Conservation (phyloP, 2,888 invertebrate genomes). For the Epinotia brunnichana region DNA sequence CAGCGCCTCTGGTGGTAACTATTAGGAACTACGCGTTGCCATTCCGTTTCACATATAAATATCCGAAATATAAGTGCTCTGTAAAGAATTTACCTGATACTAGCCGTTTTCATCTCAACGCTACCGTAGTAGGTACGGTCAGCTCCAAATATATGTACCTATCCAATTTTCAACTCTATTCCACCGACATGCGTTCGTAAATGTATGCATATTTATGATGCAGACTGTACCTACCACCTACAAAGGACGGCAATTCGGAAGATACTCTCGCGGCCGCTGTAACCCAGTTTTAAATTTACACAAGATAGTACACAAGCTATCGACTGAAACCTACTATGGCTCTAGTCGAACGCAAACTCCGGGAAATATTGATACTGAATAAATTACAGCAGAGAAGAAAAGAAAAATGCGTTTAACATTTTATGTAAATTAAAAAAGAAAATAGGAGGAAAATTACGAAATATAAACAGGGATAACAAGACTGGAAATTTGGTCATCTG, state of each 20-base stretch:
- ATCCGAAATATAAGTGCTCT: neutral
- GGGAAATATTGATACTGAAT: slow-evolving; percentile 28
- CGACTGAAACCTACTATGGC: slow-evolving; percentile 59
- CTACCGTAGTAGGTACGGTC: neutral
- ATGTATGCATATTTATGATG: no score
- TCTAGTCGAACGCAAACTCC: slow-evolving; percentile 16
- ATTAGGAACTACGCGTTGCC: no score
- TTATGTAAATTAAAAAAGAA: neutral
- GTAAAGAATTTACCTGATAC: neutral
- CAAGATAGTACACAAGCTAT: slow-evolving; percentile 63
- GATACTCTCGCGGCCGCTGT: slow-evolving; percentile 60
- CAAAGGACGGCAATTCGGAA: slow-evolving; percentile 59
- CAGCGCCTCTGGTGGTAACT: no score
- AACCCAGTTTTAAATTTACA: slow-evolving; percentile 79
- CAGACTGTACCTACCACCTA: neutral
- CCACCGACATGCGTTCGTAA: no score
- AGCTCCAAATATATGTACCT: no score
- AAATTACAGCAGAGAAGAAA: slow-evolving; percentile 1
- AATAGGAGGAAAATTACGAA: slow-evolving; percentile 4
- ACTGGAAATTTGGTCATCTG: slow-evolving; percentile 5
- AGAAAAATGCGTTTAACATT: neutral
- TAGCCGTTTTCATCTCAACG: neutral
- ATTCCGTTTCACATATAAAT: neutral
- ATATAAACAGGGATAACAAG: slow-evolving; percentile 6
- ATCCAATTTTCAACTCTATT: no score